Conservation (phyloP, 1,140 invertebrate genomes). For the Apis cerana region DNA sequence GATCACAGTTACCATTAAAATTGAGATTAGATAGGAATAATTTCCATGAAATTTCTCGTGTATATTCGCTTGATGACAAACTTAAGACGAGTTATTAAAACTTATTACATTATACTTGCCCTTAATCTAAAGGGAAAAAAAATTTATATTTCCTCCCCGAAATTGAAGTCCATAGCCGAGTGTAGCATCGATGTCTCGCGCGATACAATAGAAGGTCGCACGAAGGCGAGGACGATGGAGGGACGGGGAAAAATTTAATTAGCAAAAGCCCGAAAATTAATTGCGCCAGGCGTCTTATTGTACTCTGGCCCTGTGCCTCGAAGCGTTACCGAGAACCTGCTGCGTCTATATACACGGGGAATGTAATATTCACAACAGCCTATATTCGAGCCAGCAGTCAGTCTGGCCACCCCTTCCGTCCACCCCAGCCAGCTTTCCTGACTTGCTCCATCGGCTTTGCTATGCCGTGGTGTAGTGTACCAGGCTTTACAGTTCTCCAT, state of each 20-base stretch:
- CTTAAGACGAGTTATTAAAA: too few relatives aligned
- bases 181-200: neutral
- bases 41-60: too few relatives aligned
- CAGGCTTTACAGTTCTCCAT: conserved; percentile 34
- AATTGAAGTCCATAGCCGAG: neutral
- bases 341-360: conserved; percentile 73
- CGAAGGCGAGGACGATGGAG: neutral
- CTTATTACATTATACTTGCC: too few relatives aligned
- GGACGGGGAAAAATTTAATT: conserved; percentile 78
- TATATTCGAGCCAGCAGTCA: conserved; percentile 69
- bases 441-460: conserved; percentile 14
- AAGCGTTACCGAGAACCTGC: conserved; percentile 62
- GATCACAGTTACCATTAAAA: too few relatives aligned
- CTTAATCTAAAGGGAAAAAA: neutral
- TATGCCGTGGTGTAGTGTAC: neutral
- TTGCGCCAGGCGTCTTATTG: conserved; percentile 78
- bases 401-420: conserved; percentile 64
- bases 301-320: conserved; percentile 66
- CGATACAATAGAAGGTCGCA: conserved; percentile 32
- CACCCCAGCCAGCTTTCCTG: conserved; percentile 23
- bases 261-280: conserved; percentile 78
- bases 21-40: too few relatives aligned
- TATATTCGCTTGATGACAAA: too few relatives aligned
- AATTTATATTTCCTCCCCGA: neutral
- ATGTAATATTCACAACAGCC: conserved; percentile 80